Conservation (phyloP, 92 coral and sea anemone genomes). For the Diadumene lineata region DNA sequence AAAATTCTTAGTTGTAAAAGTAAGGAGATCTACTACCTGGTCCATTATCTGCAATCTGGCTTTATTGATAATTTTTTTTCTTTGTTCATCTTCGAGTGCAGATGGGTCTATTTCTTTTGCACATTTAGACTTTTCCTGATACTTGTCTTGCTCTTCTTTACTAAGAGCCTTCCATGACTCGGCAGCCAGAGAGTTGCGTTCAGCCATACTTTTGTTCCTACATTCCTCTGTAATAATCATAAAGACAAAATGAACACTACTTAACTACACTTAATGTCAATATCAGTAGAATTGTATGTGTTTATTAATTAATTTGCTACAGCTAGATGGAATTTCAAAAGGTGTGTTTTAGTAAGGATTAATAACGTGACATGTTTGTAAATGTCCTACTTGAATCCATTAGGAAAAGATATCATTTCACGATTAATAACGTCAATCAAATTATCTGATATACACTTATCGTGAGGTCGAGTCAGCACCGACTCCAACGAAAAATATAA, state of each 20-base stretch:
- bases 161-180: not conserved
- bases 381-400: not conserved
- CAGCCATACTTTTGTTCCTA: not conserved
- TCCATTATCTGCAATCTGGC: constrained; percentile 11
- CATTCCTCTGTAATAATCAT: constrained; percentile 11
- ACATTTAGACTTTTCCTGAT: not conserved
- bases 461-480: too few species aligned
- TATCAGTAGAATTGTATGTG: not conserved
- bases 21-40: too few species aligned
- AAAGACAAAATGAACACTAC: too few species aligned
- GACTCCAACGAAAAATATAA: too few species aligned
- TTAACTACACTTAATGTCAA: too few species aligned
- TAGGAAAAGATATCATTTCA: too few species aligned
- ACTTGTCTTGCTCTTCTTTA: not conserved
- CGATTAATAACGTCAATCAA: too few species aligned
- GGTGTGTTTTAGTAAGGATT: not conserved
- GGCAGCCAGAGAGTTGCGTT: not conserved
- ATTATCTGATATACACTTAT: too few species aligned
- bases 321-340: not conserved
- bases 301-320: too few species aligned
- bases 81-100: not conserved
- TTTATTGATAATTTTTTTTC: not conserved
- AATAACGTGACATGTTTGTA: not conserved
- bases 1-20: too few species aligned
- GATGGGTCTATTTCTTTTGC: not conserved